Base-by-base conservation (phyloP, 2,797 vertebrate species). In the Crenuchus spilurus region DNA sequence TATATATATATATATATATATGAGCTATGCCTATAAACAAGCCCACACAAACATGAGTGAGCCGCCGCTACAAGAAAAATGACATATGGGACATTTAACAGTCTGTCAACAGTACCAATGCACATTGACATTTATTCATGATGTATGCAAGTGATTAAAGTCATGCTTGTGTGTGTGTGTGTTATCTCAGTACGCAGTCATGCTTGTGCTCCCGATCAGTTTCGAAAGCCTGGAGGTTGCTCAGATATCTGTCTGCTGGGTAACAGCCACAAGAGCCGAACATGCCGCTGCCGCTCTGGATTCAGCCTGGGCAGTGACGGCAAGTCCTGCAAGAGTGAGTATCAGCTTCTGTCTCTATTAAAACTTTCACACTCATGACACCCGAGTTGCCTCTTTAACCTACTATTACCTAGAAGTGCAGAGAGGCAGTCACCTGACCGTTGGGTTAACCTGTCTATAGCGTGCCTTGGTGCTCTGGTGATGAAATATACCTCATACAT, bases 241-340 rank as follows among this genome's bases (percentile, higher is more conserved):
- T 99, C 97, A 0, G 97, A 98, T 83, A 97, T 99, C 85, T 99
- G 97, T 78, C 92, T 99, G 52, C 94, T 99, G 0, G 93, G 94
- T 75, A 99, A 96, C 91, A 99, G 94, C 88, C 97, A 99, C 90
- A 99, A 99, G 87, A 94, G 91, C 0, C 91, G 96, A 8, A 98
- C 97, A n/a, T 99, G 97, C 87, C 96, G 97, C 33, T 99, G 97
- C 79, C 95, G 96, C 67, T 98, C 96, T 0, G 97, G 97, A 0
- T 98, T 99, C 90, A 99, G 96, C 87, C 92, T 99, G 9, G 97
- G 97, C 80, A 99, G 96, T 0, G 97, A 99, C 0, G 96, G 96
- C 28, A 99, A 98, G 64, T 98, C 97, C 30, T 99, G 97, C 93
- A 99, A 99, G 86, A 99, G 97, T 99, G 85, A 95, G 97, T 93